These are phyloP conservation scores for Ceratosolen solmsi DNA, from an alignment of 1,140 invertebrate genomes.

Conservation along the genomic window DNA sequence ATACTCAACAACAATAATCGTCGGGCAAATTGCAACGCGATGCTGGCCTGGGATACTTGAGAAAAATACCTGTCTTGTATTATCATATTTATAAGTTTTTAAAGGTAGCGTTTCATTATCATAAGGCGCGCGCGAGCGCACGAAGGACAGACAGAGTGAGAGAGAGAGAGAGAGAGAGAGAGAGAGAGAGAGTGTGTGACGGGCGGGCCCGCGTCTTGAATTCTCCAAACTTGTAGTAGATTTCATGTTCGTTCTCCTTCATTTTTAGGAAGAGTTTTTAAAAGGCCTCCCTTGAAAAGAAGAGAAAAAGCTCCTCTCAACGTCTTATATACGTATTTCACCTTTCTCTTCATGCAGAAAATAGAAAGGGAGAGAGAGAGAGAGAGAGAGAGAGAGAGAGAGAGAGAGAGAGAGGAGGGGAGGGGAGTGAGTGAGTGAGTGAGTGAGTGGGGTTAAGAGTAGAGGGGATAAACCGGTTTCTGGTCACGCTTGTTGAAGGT, in stretches of 20 bases:
- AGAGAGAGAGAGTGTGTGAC: not conserved
- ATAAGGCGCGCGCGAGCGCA: conserved; percentile 6
- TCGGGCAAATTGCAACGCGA: conserved; percentile 6
- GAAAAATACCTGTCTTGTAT: conserved; percentile 15
- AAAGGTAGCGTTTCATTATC: conserved; percentile 35
- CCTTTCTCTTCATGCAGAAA: conserved; percentile 1
- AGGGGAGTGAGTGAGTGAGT: not conserved
- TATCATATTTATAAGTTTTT: conserved; percentile 48
- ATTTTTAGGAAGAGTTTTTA: conserved; percentile 40
- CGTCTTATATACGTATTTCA: not conserved
- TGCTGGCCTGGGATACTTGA: not conserved
- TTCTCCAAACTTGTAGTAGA: not conserved
- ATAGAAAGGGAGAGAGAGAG: not conserved
- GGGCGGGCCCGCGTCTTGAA: not conserved
- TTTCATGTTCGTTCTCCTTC: not conserved
- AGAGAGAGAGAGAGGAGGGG: not conserved
- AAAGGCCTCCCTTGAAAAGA: conserved; percentile 37
- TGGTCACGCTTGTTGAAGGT: conserved; percentile 51
- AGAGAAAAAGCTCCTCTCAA: conserved; percentile 20
- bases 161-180: not conserved
- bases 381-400: not conserved
- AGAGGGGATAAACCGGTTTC: conserved; percentile 29
- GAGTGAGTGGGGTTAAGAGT: not conserved
- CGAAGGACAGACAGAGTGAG: not conserved
- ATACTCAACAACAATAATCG: not conserved